Evolutionary conservation across 2,113 vertebrate genomes (phyloP), one percentile per base, ranked within the genome.

Genomic region (Melanerpes formicivorus): DNA sequence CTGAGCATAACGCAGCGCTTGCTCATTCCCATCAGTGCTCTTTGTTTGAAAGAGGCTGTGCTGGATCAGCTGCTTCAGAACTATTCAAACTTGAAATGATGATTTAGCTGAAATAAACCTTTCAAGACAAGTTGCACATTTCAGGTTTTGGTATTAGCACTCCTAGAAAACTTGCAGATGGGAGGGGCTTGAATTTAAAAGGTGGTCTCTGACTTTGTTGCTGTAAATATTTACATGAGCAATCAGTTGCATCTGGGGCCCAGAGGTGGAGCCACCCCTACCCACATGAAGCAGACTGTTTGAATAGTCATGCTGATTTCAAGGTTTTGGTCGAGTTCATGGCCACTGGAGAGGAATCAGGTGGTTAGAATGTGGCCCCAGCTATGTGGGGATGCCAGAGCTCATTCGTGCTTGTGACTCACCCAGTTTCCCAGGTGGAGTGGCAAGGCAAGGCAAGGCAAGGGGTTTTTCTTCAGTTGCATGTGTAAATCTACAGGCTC

Each of bases 381-480:
- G 70, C n/a, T 71, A 13, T n/a, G 48, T 56, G 16, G 25, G 3
- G 6, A 22, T 82, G 42, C 21, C 84, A 73, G 52, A 42, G 58
- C 34, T 56, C 17, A 74, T 73, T 1, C 77, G 67, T 59, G 71
- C 46, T 4, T 48, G 71, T 37, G 72, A 94, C 70, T 89, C 37
- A 71, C 40, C 69, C 7, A 0, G 6, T 89, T 89, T 89, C 71
- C 60, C 89, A 65, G 25, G 72, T 0, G 0, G 81, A 67, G 52
- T n/a, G 37, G 75, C 40, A 92, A 87, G 72, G 80, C 79, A 80
- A 76, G 37, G 75, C 40, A 92, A 87, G 72, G 80, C 79, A 80
- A 76, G 66, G 63, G 21, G 84, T 93, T 94, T 92, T 94, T 88
- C 89, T 91, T 93, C 70, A 84, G 52, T 42, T 82, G 89, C 67